phyloP scores from a whole-genome alignment of 2,888 invertebrate genomes.

The Spodoptera exigua region DNA sequence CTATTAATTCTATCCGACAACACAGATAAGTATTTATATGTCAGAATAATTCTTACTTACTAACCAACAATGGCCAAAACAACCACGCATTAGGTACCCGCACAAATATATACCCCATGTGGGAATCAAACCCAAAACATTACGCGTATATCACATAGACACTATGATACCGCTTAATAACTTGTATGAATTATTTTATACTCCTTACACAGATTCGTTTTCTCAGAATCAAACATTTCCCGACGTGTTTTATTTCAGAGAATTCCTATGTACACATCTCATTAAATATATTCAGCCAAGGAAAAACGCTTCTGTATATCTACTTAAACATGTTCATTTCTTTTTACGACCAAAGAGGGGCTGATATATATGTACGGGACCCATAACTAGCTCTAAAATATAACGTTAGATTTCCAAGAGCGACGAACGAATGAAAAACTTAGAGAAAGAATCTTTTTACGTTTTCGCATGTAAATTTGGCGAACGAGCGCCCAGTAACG shows the following conservation, averaged over 20 bases:
- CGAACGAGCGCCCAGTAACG: conserved; percentile 32
- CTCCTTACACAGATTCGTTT: no score
- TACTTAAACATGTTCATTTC: conserved; percentile 35
- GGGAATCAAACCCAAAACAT: no score
- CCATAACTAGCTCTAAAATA: conserved; percentile 37
- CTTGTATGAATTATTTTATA: no score
- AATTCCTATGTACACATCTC: conserved; percentile 11
- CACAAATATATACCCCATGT: no score
- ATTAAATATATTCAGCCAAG: conserved; percentile 26
- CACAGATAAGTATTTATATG: no score
- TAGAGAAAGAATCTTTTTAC: conserved; percentile 27
- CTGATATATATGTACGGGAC: conserved; percentile 31
- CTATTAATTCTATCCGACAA: no score
- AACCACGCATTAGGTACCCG: no score
- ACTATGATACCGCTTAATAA: no score
- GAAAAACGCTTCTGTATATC: conserved; percentile 13
- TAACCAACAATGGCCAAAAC: no score
- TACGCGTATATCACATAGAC: no score
- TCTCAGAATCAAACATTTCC: no score
- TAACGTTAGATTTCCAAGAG: conserved; percentile 34
- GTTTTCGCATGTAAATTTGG: conserved; percentile 37
- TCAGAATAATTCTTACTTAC: no score
- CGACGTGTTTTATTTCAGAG: not conserved
- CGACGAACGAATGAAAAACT: conserved; percentile 21
- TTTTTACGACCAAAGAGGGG: conserved; percentile 34